A percentile compares a stretch with the other conserved stretches of the same genome.
phyloP scores from a whole-genome alignment of 2,888 invertebrate genomes.

The Melinaea menophilus region DNA sequence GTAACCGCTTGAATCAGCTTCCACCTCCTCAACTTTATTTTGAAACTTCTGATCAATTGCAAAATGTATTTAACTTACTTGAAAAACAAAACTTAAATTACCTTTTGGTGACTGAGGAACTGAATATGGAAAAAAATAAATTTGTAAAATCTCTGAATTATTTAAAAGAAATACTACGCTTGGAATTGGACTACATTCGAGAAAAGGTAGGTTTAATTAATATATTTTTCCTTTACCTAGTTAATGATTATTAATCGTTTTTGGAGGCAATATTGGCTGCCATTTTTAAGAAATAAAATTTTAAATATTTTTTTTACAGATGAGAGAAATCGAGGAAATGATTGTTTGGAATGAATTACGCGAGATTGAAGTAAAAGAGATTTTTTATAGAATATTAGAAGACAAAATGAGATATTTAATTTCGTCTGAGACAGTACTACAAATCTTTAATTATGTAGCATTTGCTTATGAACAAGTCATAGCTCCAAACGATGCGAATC shows the following conservation, averaged over 20 bases:
- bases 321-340: slow-evolving; percentile 51
- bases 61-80: slow-evolving; percentile 54
- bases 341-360: slow-evolving; percentile 52
- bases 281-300: not conserved
- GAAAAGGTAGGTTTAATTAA: slow-evolving; percentile 49
- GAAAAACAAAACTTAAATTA: slow-evolving; percentile 71
- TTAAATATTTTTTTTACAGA: slow-evolving; percentile 42
- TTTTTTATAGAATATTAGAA: slow-evolving; percentile 59
- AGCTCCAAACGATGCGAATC: slow-evolving; percentile 78
- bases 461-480: slow-evolving; percentile 81
- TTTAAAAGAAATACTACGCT: slow-evolving; percentile 48
- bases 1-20: slow-evolving; percentile 46
- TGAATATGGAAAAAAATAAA: slow-evolving; percentile 59
- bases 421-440: slow-evolving; percentile 78
- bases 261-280: not conserved
- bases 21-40: slow-evolving; percentile 63
- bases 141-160: slow-evolving; percentile 54
- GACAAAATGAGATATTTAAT: slow-evolving; percentile 74
- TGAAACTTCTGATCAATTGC: slow-evolving; percentile 56
- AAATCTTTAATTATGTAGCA: slow-evolving; percentile 80
- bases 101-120: slow-evolving; percentile 64
- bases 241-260: not conserved
- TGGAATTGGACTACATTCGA: slow-evolving; percentile 57
- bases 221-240: not conserved
- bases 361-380: slow-evolving; percentile 59